Evolutionary conservation across 2,888 invertebrate genomes (phyloP).

Genomic region (Xestia xanthographa): DNA sequence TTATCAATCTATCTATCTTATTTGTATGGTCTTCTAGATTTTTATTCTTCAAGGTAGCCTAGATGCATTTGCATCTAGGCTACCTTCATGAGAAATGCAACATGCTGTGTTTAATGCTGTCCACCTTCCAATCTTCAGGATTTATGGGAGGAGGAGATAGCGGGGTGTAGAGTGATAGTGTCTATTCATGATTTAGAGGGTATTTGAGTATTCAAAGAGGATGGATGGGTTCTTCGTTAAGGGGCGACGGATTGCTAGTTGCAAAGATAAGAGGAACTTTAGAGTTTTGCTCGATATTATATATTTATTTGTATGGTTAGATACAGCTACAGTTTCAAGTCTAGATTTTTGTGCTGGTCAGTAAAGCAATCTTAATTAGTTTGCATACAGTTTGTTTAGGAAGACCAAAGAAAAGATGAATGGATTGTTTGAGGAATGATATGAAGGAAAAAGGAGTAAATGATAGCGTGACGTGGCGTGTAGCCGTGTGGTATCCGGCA

Average conservation of each 20-base stretch:
- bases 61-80: neutral
- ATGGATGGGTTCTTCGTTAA: neutral
- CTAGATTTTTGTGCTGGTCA: neutral
- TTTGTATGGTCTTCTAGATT: neutral
- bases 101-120: slow-evolving; percentile 31
- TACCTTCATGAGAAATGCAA: neutral
- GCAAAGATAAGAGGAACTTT: neutral
- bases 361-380: no score
- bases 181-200: slow-evolving; percentile 38
- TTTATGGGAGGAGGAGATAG: slow-evolving; percentile 49
- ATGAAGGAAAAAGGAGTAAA: no score
- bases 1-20: neutral
- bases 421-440: no score
- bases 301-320: neutral
- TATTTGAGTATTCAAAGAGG: slow-evolving; percentile 31
- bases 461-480: no score
- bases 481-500: no score
- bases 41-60: neutral
- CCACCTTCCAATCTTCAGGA: slow-evolving; percentile 50
- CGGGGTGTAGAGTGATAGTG: slow-evolving; percentile 39
- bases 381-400: no score
- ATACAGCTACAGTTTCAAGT: neutral
- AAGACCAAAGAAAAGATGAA: no score
- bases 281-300: neutral
- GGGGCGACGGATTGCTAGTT: no score